Conservation (phyloP, 2,113 vertebrate genomes). For the Heloderma charlesbogerti region DNA sequence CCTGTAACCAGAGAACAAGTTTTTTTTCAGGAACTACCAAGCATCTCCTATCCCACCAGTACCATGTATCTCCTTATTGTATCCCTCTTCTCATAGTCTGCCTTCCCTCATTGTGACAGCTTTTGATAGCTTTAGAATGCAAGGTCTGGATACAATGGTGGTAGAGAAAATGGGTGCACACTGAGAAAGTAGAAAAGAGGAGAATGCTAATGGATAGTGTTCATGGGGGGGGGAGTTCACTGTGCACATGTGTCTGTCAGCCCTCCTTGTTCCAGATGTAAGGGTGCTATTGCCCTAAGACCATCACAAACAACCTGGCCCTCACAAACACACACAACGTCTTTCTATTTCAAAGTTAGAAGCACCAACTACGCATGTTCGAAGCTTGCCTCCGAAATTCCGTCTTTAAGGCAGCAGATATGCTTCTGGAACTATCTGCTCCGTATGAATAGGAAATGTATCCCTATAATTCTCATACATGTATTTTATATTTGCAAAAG, state of each 20-base stretch:
- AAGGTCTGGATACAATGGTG: neutral
- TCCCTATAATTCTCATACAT: conserved; percentile 75
- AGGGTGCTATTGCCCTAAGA: neutral
- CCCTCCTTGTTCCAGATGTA: neutral
- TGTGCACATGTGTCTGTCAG: neutral
- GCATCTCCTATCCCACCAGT: neutral
- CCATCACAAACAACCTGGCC: conserved; percentile 50
- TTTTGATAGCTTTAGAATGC: neutral
- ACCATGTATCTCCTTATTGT: neutral
- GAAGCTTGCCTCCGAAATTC: conserved; percentile 69
- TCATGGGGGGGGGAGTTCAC: neutral
- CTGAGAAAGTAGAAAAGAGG: neutral
- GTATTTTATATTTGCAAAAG: conserved; percentile 60
- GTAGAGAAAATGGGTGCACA: neutral
- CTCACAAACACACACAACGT: conserved; percentile 53
- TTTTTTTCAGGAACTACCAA: neutral
- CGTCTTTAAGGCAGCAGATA: conserved; percentile 74
- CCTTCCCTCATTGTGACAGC: neutral
- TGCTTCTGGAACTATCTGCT: conserved; percentile 77
- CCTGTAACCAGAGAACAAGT: neutral
- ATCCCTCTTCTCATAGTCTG: neutral
- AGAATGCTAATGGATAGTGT: neutral
- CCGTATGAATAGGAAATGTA: conserved; percentile 75
- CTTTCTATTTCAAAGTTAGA: conserved; percentile 49
- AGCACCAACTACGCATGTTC: conserved; percentile 63